A percentile compares a stretch with the other conserved stretches of the same genome.
phyloP scores from a whole-genome alignment of 2,113 vertebrate species.

The Dromas ardeola region DNA sequence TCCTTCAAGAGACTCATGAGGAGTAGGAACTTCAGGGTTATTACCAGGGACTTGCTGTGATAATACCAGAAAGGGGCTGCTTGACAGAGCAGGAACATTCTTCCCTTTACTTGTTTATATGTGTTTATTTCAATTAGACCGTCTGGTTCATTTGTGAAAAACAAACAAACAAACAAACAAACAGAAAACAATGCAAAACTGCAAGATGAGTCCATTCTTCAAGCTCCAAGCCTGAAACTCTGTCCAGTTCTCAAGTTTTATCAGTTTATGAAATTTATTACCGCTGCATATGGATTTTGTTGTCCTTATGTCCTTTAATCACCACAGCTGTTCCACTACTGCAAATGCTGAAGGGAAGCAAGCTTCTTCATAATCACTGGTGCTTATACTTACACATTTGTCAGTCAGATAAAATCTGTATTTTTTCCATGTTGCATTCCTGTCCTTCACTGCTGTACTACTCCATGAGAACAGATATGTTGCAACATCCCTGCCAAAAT shows the following conservation, averaged over 20 bases:
- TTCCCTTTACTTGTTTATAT: neutral
- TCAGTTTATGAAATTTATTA: neutral
- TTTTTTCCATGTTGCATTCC: neutral
- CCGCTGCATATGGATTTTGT: neutral
- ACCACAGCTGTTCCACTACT: neutral
- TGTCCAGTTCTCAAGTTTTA: neutral
- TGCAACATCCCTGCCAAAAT: neutral
- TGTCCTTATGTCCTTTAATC: neutral
- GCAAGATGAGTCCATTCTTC: neutral
- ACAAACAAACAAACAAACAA: neutral
- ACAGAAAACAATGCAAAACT: neutral
- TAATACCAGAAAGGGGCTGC: neutral
- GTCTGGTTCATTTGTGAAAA: neutral
- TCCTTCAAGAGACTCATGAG: neutral
- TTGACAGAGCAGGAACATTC: neutral
- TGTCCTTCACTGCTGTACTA: neutral
- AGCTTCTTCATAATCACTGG: neutral
- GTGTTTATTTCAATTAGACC: neutral
- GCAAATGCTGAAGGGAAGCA: neutral
- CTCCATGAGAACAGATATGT: neutral
- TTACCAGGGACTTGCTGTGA: neutral
- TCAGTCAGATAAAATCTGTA: neutral
- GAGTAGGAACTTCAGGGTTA: neutral
- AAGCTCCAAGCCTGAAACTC: neutral
- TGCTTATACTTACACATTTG: neutral